Evolutionary conservation across 1,140 invertebrate genomes (phyloP).

Genomic region (Oedothorax gibbosus): DNA sequence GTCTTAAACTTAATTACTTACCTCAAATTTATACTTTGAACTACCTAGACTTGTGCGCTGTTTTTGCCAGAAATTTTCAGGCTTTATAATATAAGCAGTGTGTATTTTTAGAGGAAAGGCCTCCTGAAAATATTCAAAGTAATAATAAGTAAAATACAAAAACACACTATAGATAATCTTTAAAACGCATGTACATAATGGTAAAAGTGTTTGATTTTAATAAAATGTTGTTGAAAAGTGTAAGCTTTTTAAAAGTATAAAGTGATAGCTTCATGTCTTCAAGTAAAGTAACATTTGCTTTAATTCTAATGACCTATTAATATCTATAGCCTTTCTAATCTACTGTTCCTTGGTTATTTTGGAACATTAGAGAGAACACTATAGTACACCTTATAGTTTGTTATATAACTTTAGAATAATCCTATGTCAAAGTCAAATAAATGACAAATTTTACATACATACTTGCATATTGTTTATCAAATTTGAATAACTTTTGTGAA

Average conservation of each 20-base stretch:
- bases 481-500: neutral
- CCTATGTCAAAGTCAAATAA: neutral
- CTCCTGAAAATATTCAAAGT: constrained; percentile 73
- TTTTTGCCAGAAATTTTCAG: constrained; percentile 99
- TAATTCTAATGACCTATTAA: too few species aligned
- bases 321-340: too few species aligned
- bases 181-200: neutral
- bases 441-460: neutral
- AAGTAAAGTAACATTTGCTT: too few species aligned
- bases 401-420: too few species aligned
- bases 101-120: constrained; percentile 90
- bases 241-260: too few species aligned
- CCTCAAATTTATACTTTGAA: constrained; percentile 99
- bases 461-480: neutral
- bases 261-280: too few species aligned
- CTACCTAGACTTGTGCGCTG: constrained; percentile 95
- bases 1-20: constrained; percentile 69
- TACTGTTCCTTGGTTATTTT: too few species aligned
- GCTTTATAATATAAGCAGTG: constrained; percentile 95
- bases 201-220: too few species aligned
- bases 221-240: too few species aligned
- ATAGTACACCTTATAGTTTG: too few species aligned
- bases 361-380: too few species aligned
- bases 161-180: neutral
- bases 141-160: neutral